Evolutionary conservation across 2,797 vertebrate genomes (phyloP).

Genomic region (Pelodytes ibericus): DNA sequence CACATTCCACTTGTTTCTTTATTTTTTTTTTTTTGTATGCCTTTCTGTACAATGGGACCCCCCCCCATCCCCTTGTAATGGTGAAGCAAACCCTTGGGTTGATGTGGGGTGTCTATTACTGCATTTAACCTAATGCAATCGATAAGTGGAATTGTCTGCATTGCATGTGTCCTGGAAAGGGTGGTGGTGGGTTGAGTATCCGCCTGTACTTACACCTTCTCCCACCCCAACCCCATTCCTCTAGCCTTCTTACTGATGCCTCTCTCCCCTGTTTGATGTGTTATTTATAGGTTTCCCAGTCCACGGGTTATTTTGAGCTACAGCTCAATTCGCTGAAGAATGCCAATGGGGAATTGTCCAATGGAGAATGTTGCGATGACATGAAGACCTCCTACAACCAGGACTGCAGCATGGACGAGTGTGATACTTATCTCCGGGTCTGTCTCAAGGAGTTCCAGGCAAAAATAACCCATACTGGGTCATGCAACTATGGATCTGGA

Average conservation of each 20-base stretch:
- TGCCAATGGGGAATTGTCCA: constrained; percentile 83
- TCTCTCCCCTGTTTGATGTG: constrained; percentile 56
- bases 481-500: constrained; percentile 88
- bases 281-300: constrained; percentile 83
- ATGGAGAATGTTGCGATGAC: constrained; percentile 89
- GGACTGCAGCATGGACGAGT: constrained; percentile 83
- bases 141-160: too few relatives aligned
- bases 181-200: neutral
- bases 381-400: constrained; percentile 71
- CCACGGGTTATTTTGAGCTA: constrained; percentile 93
- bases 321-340: constrained; percentile 89
- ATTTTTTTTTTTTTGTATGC: too few relatives aligned
- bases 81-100: too few relatives aligned
- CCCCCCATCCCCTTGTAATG: too few relatives aligned
- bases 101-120: too few relatives aligned
- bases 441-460: constrained; percentile 95
- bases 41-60: too few relatives aligned
- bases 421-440: constrained; percentile 89
- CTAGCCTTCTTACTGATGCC: constrained; percentile 55
- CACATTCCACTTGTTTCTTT: too few relatives aligned
- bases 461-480: constrained; percentile 80
- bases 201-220: neutral
- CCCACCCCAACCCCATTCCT: too few relatives aligned
- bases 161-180: too few relatives aligned
- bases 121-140: too few relatives aligned